These are phyloP conservation scores for Xiphophorus hellerii DNA, from an alignment of 2,113 vertebrate genomes.

Conservation along the genomic window DNA sequence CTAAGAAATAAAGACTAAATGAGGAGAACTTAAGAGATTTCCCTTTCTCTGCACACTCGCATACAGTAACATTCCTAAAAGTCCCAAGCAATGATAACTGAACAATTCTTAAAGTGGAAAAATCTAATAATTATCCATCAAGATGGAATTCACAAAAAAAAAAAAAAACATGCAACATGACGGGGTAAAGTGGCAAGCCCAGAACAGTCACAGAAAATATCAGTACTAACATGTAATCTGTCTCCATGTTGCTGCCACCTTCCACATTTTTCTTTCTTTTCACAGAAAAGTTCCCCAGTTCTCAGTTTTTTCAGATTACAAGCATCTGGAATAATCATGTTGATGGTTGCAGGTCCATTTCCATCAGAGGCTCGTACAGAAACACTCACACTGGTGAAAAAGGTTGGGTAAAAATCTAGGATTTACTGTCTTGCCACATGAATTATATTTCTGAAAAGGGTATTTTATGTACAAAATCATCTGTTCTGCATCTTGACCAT, in stretches of 20 bases:
- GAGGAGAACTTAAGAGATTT: not conserved
- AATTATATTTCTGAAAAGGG: not conserved
- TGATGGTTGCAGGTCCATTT: not conserved
- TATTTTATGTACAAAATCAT: not conserved
- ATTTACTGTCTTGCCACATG: not conserved
- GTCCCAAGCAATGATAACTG: not conserved
- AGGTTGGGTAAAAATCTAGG: not conserved
- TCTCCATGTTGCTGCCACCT: not conserved
- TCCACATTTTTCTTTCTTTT: not conserved
- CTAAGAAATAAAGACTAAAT: not conserved
- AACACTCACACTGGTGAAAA: not conserved
- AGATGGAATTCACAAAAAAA: not conserved
- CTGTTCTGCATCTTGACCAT: not conserved
- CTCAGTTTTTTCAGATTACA: not conserved
- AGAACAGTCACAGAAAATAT: not conserved
- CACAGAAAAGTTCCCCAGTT: not conserved
- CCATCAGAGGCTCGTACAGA: not conserved
- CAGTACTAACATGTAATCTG: not conserved
- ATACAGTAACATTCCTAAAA: not conserved
- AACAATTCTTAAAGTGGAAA: not conserved
- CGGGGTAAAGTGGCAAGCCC: not conserved
- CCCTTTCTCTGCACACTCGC: not conserved
- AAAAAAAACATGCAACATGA: not conserved
- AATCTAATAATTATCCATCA: not conserved
- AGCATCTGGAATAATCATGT: constrained; percentile 1